Evolutionary conservation across 2,888 invertebrate species (phyloP).

Genomic region (Petrophora chlorosata): DNA sequence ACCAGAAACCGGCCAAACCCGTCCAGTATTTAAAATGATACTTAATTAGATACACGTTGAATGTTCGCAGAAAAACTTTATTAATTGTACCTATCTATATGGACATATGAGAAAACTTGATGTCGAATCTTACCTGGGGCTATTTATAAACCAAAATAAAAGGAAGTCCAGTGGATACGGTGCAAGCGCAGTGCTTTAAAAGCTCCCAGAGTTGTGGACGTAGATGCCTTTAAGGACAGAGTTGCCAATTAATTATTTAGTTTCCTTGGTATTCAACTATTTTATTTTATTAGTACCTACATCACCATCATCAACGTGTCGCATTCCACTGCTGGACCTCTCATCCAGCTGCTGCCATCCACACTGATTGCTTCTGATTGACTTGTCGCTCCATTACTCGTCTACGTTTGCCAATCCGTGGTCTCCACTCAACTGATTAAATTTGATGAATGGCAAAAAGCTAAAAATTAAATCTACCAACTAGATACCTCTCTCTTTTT

Average conservation of each 20-base stretch:
- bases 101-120: slow-evolving; percentile 26
- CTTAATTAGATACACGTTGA: slow-evolving; percentile 42
- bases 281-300: too few species aligned
- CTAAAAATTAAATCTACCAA: too few species aligned
- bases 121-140: slow-evolving; percentile 43
- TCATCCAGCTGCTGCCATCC: too few species aligned
- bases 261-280: neutral
- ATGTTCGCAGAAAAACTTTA: slow-evolving; percentile 38
- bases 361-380: too few species aligned
- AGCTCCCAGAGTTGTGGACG: slow-evolving; percentile 21
- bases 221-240: slow-evolving; percentile 12
- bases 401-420: too few species aligned
- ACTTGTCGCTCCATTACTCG: too few species aligned
- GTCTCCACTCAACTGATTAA: too few species aligned
- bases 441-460: too few species aligned
- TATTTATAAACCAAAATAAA: slow-evolving; percentile 59
- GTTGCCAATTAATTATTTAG: slow-evolving; percentile 19
- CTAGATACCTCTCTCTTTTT: too few species aligned
- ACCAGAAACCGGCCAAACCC: slow-evolving; percentile 48
- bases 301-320: too few species aligned
- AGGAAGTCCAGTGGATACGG: slow-evolving; percentile 31
- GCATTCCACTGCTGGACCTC: too few species aligned
- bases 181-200: slow-evolving; percentile 33
- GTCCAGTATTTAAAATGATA: slow-evolving; percentile 42
- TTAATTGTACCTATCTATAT: slow-evolving; percentile 4